Base-by-base conservation (phyloP, 2,888 invertebrate species). In the Aporophyla lueneburgensis region DNA sequence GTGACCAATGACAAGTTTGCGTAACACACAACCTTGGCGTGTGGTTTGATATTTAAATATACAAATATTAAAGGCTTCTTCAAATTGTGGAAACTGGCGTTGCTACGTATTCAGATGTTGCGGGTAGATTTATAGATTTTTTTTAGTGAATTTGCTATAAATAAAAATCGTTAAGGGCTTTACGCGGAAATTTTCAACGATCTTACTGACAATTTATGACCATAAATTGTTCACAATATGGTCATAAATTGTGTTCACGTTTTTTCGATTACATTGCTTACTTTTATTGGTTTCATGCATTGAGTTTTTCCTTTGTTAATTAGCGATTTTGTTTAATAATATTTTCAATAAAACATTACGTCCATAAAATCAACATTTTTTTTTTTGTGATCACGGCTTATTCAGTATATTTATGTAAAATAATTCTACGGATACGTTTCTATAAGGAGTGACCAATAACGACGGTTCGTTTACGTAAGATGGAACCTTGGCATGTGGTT, bases 1-100 rank as follows among this genome's bases (percentile, higher is more conserved):
- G 79, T 79, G 67, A 80, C 78, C 84, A 79, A 79, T 87, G 78
- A 81, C 77, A 78, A 70, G 56, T 81, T 87, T 87, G 59, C 88
- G 88, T 68, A 87, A 87, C 61, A 62, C 16, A 80, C n/a, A 81
- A 86, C 87, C 87, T 87, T 86, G 82, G 58, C 40, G 33, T 82
- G 79, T 63, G 65, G 72, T 73, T 81, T 78, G 76, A 72, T 79
- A 73, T 83, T 83, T 73, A 74, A 82, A 82, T 83, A 72, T 72
- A 79, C 75, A 83, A 78, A 84, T 81, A 76, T 67, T 74, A 61
- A 54, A 68, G 63, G 56, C 61, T 58, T 73, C 76, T 58, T 74
- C 46, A 59, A 68, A 56, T 73, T 73, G 24, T 73, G n/a, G 54
- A 79, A 62, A 46, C 16, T 67, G 19, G 19, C 33, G 19, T 51